Conservation (phyloP, 1,140 invertebrate species). For the Orius insidiosus region DNA sequence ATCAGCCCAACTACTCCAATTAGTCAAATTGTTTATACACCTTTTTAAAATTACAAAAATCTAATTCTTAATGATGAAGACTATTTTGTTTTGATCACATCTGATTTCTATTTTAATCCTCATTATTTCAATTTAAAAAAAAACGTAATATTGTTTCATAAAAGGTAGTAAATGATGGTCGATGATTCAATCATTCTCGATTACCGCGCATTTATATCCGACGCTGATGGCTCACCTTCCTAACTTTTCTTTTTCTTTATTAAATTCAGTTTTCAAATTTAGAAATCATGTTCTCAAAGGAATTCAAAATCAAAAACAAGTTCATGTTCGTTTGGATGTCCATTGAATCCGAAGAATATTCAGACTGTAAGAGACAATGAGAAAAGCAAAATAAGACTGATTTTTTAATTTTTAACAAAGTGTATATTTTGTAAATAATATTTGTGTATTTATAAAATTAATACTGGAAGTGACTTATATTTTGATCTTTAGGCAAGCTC, state of each 20-base stretch:
- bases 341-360: not conserved
- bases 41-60: not conserved
- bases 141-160: not conserved
- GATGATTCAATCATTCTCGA: slow-evolving; percentile 5
- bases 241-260: not conserved
- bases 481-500: slow-evolving; percentile 22
- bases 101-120: not conserved
- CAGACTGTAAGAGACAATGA: too few species aligned
- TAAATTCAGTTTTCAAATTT: too few species aligned
- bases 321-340: not conserved
- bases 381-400: too few species aligned
- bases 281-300: too few species aligned
- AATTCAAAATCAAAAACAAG: too few species aligned
- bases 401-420: not conserved
- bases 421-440: not conserved
- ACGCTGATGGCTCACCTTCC: slow-evolving; percentile 13
- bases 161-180: not conserved
- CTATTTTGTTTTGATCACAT: not conserved
- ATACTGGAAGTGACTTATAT: slow-evolving; percentile 2
- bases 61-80: not conserved
- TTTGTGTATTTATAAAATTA: not conserved
- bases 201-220: slow-evolving; percentile 14
- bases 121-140: slow-evolving; percentile 1
- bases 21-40: not conserved
- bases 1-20: too few species aligned